Percentiles rank a stretch among this genome's conserved stretches.
Conservation (phyloP, 2,113 vertebrate genomes). For the Ptilonorhynchus violaceus region DNA sequence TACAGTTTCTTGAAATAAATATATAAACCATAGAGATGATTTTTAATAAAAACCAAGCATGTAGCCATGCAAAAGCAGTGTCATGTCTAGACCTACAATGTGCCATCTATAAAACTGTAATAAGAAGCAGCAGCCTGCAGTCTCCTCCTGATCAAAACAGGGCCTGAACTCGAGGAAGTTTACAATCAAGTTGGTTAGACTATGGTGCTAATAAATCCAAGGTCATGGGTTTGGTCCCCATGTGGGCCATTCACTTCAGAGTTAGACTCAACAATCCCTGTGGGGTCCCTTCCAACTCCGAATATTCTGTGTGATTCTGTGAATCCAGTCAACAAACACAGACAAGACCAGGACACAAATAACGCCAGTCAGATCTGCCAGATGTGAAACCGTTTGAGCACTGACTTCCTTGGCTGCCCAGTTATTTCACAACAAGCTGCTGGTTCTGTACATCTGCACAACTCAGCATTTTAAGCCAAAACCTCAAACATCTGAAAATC, state of each 20-base stretch:
- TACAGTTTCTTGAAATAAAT: not conserved
- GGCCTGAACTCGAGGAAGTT: not conserved
- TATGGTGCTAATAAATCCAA: not conserved
- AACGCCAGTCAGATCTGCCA: not conserved
- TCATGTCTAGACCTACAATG: not conserved
- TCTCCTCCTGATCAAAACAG: not conserved
- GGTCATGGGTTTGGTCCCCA: not conserved
- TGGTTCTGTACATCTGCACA: not conserved
- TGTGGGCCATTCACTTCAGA: not conserved
- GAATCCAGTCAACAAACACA: not conserved
- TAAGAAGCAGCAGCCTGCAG: not conserved
- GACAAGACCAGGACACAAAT: not conserved
- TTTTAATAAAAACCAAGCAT: not conserved
- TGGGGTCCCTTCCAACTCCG: not conserved
- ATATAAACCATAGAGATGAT: not conserved
- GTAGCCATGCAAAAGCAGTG: not conserved
- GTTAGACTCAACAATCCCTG: not conserved
- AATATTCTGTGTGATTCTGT: not conserved
- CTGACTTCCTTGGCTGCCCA: not conserved
- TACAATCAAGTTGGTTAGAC: not conserved
- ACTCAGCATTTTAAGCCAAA: not conserved
- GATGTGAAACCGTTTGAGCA: not conserved
- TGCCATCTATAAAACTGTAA: not conserved
- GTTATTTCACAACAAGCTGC: not conserved
- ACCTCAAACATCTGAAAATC: not conserved